These are phyloP conservation scores for Puffinus mauretanicus DNA, from an alignment of 2,113 vertebrate genomes.

Conservation along the genomic window DNA sequence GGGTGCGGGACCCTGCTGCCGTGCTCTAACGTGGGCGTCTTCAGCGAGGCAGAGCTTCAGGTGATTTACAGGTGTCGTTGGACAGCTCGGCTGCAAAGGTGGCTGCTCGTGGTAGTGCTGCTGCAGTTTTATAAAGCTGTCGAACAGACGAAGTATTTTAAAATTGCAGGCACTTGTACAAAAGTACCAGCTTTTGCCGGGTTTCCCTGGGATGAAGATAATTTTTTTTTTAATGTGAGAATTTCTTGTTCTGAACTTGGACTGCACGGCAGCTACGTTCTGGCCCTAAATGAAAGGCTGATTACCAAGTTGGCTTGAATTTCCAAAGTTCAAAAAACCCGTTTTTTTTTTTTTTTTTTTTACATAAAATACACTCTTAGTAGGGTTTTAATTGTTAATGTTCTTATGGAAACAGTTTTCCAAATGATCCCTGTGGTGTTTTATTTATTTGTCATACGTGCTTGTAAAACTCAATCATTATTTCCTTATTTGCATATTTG, in stretches of 20 bases:
- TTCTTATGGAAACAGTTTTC: neutral
- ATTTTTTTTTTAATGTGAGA: rapidly evolving
- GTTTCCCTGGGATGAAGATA: neutral
- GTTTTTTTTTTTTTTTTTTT: neutral
- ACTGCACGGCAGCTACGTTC: rapidly evolving
- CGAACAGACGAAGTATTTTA: neutral
- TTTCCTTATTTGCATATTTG: neutral
- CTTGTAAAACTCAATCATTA: neutral
- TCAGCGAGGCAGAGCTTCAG: neutral
- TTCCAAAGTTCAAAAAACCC: neutral
- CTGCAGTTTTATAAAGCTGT: rapidly evolving
- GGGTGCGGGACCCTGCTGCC: neutral
- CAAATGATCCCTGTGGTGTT: neutral
- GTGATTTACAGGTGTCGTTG: rapidly evolving
- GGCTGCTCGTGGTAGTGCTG: neutral
- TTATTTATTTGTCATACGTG: neutral
- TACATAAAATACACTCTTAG: neutral
- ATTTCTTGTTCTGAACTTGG: neutral
- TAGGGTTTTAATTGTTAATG: neutral
- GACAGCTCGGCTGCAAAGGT: neutral
- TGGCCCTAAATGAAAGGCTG: neutral
- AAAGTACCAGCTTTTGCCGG: neutral
- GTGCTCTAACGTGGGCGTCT: rapidly evolving
- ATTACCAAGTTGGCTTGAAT: neutral
- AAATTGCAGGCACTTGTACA: neutral